phyloP scores from a whole-genome alignment of 2,113 vertebrate species.

The Tragelaphus scriptus region DNA sequence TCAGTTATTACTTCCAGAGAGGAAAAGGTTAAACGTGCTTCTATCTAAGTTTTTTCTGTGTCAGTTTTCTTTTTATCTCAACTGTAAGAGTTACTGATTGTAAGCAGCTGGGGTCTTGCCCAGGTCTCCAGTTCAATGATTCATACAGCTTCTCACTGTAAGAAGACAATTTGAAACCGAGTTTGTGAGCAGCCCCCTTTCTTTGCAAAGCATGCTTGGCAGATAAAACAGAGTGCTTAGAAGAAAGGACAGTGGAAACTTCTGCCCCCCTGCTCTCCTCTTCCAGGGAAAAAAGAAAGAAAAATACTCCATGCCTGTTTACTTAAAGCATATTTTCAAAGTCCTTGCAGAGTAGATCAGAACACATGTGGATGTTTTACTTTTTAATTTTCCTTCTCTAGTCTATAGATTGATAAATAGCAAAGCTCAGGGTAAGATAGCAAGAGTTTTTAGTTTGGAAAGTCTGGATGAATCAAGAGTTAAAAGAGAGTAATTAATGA shows the following conservation, averaged over 20 bases:
- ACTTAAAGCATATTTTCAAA: slow-evolving; percentile 12
- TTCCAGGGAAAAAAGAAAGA: background rate
- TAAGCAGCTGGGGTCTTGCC: background rate
- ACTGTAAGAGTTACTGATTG: background rate
- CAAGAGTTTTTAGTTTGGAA: background rate
- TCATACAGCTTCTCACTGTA: background rate
- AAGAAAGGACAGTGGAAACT: background rate
- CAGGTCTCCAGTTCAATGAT: background rate
- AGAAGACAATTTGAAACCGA: background rate
- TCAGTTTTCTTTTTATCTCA: slow-evolving; percentile 18
- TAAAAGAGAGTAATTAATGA: background rate
- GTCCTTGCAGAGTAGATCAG: background rate
- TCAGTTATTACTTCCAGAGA: background rate
- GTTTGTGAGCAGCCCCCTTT: background rate
- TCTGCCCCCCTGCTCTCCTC: background rate
- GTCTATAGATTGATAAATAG: background rate
- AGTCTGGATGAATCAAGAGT: background rate
- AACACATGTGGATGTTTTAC: background rate
- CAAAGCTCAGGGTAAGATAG: background rate
- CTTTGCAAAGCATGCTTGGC: background rate
- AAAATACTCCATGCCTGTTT: background rate
- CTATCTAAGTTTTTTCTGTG: background rate
- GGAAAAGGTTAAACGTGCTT: background rate
- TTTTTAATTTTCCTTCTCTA: background rate
- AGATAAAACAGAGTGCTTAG: background rate